A percentile compares a stretch with the other conserved stretches of the same genome.
phyloP scores from a whole-genome alignment of 1,140 invertebrate species.

The Lethocerus indicus region DNA sequence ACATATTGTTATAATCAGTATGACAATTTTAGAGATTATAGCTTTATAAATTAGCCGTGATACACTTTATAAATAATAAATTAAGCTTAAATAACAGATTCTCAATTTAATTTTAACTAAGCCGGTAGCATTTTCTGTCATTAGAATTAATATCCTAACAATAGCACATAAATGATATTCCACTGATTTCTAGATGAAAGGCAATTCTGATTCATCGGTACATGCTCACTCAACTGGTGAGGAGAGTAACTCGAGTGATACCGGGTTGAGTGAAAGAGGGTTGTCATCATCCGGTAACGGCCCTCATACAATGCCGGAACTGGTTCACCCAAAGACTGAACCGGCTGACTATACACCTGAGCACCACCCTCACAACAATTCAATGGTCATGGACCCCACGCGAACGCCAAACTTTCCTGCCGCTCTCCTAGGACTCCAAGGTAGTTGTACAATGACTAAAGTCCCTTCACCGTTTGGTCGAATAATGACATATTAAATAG shows the following conservation, averaged over 20 bases:
- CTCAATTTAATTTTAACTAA: too few species aligned
- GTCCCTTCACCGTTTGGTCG: too few species aligned
- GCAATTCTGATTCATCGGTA: slow-evolving; percentile 29
- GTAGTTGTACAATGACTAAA: slow-evolving; percentile 28
- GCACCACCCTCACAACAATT: slow-evolving; percentile 46
- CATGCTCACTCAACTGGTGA: slow-evolving; percentile 58
- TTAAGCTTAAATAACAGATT: not conserved
- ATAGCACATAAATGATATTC: too few species aligned
- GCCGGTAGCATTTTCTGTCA: too few species aligned
- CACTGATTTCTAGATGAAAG: slow-evolving; percentile 24
- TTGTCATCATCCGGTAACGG: too few species aligned
- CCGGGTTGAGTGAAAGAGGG: slow-evolving; percentile 44
- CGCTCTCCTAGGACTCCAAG: slow-evolving; percentile 50
- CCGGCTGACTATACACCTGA: slow-evolving; percentile 24
- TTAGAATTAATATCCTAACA: too few species aligned
- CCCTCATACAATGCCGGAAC: slow-evolving; percentile 8
- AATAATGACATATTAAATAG: too few species aligned
- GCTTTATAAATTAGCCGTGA: not conserved
- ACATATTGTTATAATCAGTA: too few species aligned
- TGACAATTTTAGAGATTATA: not conserved
- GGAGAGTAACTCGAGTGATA: slow-evolving; percentile 43
- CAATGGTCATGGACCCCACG: slow-evolving; percentile 41
- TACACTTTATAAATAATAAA: not conserved
- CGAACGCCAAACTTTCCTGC: slow-evolving; percentile 48
- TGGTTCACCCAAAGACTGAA: not conserved